These are phyloP conservation scores for Salticus scenicus DNA, from an alignment of 2,888 invertebrate genomes.

Conservation along the genomic window DNA sequence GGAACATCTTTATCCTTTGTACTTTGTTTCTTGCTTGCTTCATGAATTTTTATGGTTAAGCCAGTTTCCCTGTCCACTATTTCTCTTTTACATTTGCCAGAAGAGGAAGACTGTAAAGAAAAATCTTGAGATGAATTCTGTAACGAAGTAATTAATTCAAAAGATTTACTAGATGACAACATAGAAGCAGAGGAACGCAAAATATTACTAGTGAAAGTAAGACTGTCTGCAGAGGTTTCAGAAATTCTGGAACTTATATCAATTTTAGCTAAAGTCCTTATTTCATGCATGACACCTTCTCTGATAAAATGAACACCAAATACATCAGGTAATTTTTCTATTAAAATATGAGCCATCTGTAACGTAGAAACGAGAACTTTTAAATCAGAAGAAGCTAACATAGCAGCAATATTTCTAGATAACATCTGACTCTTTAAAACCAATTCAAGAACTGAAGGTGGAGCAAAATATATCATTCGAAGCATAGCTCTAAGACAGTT, in stretches of 20 bases:
- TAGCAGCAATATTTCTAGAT: conserved; percentile 95
- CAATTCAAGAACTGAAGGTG: conserved; percentile 87
- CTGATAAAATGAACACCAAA: conserved; percentile 96
- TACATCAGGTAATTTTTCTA: conserved; percentile 95
- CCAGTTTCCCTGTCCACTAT: conserved; percentile 16
- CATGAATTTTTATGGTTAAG: conserved; percentile 29
- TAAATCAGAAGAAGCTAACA: conserved; percentile 97
- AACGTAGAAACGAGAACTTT: conserved; percentile 97
- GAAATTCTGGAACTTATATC: conserved; percentile 36
- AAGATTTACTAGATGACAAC: conserved; percentile 13
- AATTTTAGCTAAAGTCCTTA: conserved; percentile 80
- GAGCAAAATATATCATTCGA: conserved; percentile 96
- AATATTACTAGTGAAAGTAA: conserved; percentile 28
- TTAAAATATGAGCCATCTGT: conserved; percentile 96
- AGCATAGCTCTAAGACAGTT: conserved; percentile 96
- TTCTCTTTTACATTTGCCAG: conserved; percentile 28
- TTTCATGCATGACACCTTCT: conserved; percentile 96
- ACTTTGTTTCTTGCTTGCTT: conserved; percentile 1
- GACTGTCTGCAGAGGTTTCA: conserved; percentile 27
- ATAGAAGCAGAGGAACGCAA: conserved; percentile 30
- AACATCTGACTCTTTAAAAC: conserved; percentile 85
- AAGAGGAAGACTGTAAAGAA: background rate
- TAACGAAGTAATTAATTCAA: conserved; percentile 23
- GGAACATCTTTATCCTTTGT: conserved; percentile 33
- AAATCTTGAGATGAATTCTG: background rate